Base-by-base conservation (phyloP, 2,888 invertebrate species). In the Synanthedon formicaeformis region DNA sequence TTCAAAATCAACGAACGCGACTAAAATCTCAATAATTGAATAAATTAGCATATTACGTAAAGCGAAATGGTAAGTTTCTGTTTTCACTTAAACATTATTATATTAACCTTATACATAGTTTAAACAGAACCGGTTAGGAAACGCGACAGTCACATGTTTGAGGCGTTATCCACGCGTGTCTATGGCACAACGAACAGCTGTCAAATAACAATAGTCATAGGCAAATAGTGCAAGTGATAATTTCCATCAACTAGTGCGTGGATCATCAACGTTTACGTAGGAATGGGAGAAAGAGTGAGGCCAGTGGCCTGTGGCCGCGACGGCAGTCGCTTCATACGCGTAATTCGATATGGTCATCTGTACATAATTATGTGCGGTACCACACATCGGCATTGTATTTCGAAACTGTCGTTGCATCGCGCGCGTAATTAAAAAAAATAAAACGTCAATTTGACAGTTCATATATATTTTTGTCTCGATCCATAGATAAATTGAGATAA, bases 291-390 rank as follows among this genome's bases (percentile, higher is more conserved):
- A 83, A 82, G 84, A 83, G 77, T 76, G 77, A 68, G 73, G 78
- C 75, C 74, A 73, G 65, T 73, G 80, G 78, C 75, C 74, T 72
- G 65, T 73, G 80, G 67, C 75, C 77, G 77, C 75, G 66, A 8
- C 49, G 34, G 71, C 86, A 85, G 85, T 86, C 85, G 75, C 65
- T 71, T 72, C 55, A 75, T 83, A 75, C 81, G 82, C 83, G 78
- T 78, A 86, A 78, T 84, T 85, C 85, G 82, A 84, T 71, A 84
- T 85, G 84, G 86, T 83, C 86, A 85, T 78, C 79, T 82, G 76
- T 79, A 75, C 74, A 72, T 78, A 78, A 79, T 80, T 75, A 77
- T 69, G 64, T 62, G 67, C 67, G 67, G 64, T 67, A 63, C 67
- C 66, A 71, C 65, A 64, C 50, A 5, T 12, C 13, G 49, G 49